These are phyloP conservation scores for Atopsyche davidsoni DNA, from an alignment of 1,140 invertebrate genomes.

Conservation along the genomic window DNA sequence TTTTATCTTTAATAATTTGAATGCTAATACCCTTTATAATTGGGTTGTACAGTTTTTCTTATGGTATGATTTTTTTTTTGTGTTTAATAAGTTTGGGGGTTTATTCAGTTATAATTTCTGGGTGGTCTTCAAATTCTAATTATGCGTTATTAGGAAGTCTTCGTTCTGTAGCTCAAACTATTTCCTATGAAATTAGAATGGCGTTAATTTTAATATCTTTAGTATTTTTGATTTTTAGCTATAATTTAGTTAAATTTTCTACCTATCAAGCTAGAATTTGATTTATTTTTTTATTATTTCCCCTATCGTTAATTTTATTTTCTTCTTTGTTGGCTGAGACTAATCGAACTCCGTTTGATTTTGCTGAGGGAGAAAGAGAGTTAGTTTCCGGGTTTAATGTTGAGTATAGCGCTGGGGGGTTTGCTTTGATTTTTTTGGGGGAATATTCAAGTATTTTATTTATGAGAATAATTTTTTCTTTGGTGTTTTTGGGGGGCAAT, in stretches of 20 bases:
- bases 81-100: slow-evolving; percentile 50
- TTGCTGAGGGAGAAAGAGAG: slow-evolving; percentile 67
- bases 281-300: slow-evolving; percentile 48
- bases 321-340: slow-evolving; percentile 59
- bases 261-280: slow-evolving; percentile 41
- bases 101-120: slow-evolving; percentile 51
- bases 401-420: slow-evolving; percentile 60
- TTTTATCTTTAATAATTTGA: slow-evolving; percentile 51
- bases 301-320: slow-evolving; percentile 51
- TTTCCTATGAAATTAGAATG: slow-evolving; percentile 64
- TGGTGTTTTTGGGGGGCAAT: slow-evolving; percentile 49
- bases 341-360: slow-evolving; percentile 73
- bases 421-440: slow-evolving; percentile 67
- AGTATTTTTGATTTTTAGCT: slow-evolving; percentile 41
- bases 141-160: slow-evolving; percentile 59
- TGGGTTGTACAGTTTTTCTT: slow-evolving; percentile 45
- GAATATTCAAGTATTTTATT: slow-evolving; percentile 66
- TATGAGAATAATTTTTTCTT: slow-evolving; percentile 52
- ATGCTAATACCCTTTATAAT: slow-evolving; percentile 44
- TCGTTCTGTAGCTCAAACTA: slow-evolving; percentile 57
- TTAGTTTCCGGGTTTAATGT: slow-evolving; percentile 73
- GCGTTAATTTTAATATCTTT: slow-evolving; percentile 50
- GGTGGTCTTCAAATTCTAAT: slow-evolving; percentile 62
- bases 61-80: slow-evolving; percentile 49
- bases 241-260: slow-evolving; percentile 37